Percentiles rank a stretch among this genome's conserved stretches.
Conservation (phyloP, 2,113 vertebrate species). For the Oreocharis arfaki region DNA sequence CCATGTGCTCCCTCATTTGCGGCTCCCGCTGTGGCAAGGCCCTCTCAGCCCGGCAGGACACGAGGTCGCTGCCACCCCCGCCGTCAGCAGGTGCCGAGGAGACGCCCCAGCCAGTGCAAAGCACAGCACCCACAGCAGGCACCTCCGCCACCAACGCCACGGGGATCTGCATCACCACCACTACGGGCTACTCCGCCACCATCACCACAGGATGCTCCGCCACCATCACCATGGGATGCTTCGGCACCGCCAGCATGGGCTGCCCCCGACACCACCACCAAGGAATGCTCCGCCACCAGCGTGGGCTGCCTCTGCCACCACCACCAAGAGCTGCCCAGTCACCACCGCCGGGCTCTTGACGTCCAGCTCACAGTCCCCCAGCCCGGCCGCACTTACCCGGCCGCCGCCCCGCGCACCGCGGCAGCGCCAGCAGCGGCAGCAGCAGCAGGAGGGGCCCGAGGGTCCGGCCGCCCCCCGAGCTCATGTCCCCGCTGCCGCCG, state of each 20-base stretch:
- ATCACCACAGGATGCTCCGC: too few species aligned
- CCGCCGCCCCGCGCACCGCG: background rate
- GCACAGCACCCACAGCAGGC: too few species aligned
- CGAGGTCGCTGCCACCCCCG: background rate
- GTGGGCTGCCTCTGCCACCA: too few species aligned
- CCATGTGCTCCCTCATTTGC: background rate
- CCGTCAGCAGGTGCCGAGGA: background rate
- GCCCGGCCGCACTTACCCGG: background rate
- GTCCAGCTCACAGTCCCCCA: fast-evolving
- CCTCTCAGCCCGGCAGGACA: background rate
- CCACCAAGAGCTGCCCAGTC: too few species aligned
- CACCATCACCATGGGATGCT: background rate
- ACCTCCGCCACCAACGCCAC: background rate
- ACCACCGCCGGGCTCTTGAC: fast-evolving
- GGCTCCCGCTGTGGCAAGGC: background rate
- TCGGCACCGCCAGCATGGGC: fast-evolving
- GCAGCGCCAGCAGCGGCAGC: background rate
- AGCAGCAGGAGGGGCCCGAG: background rate
- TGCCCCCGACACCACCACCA: background rate
- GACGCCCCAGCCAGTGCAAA: background rate
- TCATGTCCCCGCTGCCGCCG: background rate
- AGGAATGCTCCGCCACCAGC: background rate
- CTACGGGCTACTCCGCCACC: background rate
- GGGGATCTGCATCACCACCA: background rate
- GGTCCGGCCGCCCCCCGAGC: background rate